Percentiles rank a stretch among this genome's conserved stretches.
These are phyloP conservation scores for Pachycephala philippinensis DNA, from an alignment of 2,113 vertebrate genomes.

Conservation along the genomic window DNA sequence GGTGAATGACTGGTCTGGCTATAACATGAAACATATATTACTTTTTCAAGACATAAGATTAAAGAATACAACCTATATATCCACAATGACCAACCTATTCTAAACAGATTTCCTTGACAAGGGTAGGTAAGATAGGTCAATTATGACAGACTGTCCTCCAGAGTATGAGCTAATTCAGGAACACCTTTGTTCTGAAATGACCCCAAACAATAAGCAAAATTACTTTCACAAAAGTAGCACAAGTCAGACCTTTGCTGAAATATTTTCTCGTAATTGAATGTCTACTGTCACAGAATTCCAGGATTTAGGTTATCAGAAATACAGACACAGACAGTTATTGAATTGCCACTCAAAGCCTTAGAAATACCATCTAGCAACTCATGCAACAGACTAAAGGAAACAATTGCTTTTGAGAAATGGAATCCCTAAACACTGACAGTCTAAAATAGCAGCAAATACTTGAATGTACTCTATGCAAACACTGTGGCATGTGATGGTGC, in stretches of 20 bases:
- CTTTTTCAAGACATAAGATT: not conserved
- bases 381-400: not conserved
- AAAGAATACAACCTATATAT: not conserved
- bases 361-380: not conserved
- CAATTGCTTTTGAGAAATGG: not conserved
- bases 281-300: not conserved
- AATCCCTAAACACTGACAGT: not conserved
- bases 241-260: not conserved
- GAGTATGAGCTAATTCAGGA: not conserved
- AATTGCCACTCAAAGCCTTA: not conserved
- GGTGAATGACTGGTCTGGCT: not conserved
- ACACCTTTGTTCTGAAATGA: not conserved
- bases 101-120: not conserved
- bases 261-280: not conserved
- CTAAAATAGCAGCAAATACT: not conserved
- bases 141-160: not conserved
- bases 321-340: not conserved
- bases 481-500: not conserved
- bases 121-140: not conserved
- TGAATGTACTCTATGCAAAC: not conserved
- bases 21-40: not conserved
- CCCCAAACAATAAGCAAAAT: not conserved
- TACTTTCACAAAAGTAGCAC: not conserved
- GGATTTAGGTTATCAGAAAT: not conserved
- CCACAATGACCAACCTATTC: not conserved